Evolutionary conservation across 2,113 vertebrate species (phyloP), one percentile per base, ranked within the genome.

Genomic region (Sylvia atricapilla): DNA sequence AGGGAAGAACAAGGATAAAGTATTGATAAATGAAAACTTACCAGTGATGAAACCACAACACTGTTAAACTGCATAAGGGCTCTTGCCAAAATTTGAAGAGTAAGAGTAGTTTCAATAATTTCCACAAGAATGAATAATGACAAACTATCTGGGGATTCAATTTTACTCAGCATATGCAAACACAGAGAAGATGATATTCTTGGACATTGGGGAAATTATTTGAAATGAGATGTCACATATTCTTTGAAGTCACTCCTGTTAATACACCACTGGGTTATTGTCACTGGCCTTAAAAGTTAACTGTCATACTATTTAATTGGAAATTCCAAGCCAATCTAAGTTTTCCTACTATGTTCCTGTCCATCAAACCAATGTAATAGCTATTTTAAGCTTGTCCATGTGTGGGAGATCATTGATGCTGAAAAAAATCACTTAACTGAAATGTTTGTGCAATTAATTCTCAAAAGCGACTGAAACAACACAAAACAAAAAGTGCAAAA

Each of bases 381-480:
- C 43, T 87, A 62, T 58, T 91, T 93, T 87, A 73, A 89, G 23
- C 35, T 55, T 93, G 28, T 24, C 47, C 43, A 68, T 37, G 17
- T 62, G 58, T 83, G 55, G 53, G 35, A 95, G 33, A 86, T 67
- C 33, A 66, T 19, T 59, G 74, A 62, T 87, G 53, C 43, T 59
- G 52, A 60, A 87, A 89, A 84, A 84, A 68, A 68, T 22, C 2
- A 0, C 44, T 89, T 81, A 20, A 58, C 25, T 87, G 43, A 81
- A 93, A 64, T 93, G 91, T 79, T 75, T 72, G n/a, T 82, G 43
- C 69, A 73, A 90, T 82, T 81, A 70, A 68, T 82, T 89, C 52
- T 84, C 46, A 82, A 92, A 92, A 85, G 23, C 17, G 13, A 68
- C 31, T 41, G 66, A 94, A 91, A 89, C 28, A 46, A 56, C 44